These are phyloP conservation scores for Protula sp. DNA, from an alignment of 2,888 invertebrate species.

Conservation along the genomic window DNA sequence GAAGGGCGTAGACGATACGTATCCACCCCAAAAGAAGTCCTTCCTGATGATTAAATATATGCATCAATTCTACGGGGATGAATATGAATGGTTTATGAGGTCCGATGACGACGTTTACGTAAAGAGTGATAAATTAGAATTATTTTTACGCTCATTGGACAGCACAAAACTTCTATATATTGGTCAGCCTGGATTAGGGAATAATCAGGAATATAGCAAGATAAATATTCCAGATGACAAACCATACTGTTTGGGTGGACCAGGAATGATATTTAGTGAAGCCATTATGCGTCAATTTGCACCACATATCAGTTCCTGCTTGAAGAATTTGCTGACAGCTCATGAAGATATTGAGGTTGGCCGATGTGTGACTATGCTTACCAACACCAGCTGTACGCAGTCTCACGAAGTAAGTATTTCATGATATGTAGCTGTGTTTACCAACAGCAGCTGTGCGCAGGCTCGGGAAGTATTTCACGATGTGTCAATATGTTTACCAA, in stretches of 20 bases:
- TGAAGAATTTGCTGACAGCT: conserved; percentile 85
- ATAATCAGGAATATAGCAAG: conserved; percentile 73
- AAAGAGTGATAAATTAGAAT: conserved; percentile 74
- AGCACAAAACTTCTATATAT: conserved; percentile 83
- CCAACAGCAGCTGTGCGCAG: too few relatives aligned
- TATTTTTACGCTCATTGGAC: conserved; percentile 79
- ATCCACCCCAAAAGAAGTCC: too few relatives aligned
- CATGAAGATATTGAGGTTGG: conserved; percentile 99
- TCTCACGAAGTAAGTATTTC: too few relatives aligned
- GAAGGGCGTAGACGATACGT: too few relatives aligned
- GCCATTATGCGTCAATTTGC: conserved; percentile 73
- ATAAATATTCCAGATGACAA: conserved; percentile 78
- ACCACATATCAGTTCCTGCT: conserved; percentile 85
- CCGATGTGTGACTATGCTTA: conserved; percentile 86
- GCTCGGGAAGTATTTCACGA: too few relatives aligned
- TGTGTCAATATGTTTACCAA: too few relatives aligned
- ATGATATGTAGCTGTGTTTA: too few relatives aligned
- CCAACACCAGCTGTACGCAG: conserved; percentile 88
- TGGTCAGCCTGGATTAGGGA: conserved; percentile 51
- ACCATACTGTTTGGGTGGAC: conserved; percentile 99
- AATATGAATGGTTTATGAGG: conserved; percentile 94
- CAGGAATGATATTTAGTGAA: conserved; percentile 85
- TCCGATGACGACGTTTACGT: conserved; percentile 98
- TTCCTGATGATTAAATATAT: conserved; percentile 61
- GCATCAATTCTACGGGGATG: conserved; percentile 81